Evolutionary conservation across 2,888 invertebrate genomes (phyloP).

Genomic region (Tolmerus cingulatus): DNA sequence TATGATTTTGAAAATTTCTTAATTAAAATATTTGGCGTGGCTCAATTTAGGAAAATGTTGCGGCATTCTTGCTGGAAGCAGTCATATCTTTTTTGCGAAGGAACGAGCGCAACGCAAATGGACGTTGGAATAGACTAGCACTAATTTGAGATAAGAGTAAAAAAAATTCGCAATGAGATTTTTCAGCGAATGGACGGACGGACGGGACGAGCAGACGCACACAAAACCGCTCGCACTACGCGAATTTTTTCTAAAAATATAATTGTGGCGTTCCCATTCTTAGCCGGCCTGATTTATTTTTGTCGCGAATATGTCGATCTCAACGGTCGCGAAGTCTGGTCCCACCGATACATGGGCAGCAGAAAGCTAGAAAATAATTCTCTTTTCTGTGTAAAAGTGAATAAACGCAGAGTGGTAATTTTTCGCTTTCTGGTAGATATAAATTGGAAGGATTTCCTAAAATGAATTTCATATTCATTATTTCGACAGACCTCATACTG

Average conservation of each 20-base stretch:
- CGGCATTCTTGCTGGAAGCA: neutral
- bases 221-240: neutral
- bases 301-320: slow-evolving; percentile 1
- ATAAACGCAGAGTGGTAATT: neutral
- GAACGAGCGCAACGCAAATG: neutral
- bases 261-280: slow-evolving; percentile 23
- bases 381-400: neutral
- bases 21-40: neutral
- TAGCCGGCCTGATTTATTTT: slow-evolving; percentile 10
- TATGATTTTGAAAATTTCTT: neutral
- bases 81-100: neutral
- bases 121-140: neutral
- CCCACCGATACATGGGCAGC: neutral
- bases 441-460: neutral
- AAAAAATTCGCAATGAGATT: neutral
- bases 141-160: neutral
- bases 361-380: neutral
- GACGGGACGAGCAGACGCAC: neutral
- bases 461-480: neutral
- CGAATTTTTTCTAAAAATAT: slow-evolving; percentile 24
- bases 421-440: neutral
- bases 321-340: neutral
- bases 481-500: neutral
- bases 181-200: neutral
- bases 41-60: neutral